These are phyloP conservation scores for Aphidius ervi DNA, from an alignment of 1,140 invertebrate species.

Conservation along the genomic window DNA sequence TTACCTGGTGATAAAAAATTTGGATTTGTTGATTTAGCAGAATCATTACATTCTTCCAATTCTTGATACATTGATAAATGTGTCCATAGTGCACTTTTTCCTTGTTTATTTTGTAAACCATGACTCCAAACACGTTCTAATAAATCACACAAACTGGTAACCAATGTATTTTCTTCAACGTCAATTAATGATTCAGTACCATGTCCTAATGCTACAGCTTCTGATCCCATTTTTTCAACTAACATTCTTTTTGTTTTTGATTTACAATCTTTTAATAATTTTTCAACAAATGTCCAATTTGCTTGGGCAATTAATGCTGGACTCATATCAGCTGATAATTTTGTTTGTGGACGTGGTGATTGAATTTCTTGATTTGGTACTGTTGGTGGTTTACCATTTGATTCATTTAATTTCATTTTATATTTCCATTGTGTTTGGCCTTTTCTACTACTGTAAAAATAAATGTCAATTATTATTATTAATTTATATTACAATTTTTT, in stretches of 20 bases:
- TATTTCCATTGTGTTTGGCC: slow-evolving; percentile 52
- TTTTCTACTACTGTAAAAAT: slow-evolving; percentile 40
- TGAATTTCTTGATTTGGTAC: slow-evolving; percentile 44
- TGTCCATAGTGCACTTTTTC: slow-evolving; percentile 92
- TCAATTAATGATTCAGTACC: slow-evolving; percentile 59
- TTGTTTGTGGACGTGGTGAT: slow-evolving; percentile 51
- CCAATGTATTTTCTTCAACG: slow-evolving; percentile 94
- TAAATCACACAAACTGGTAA: slow-evolving; percentile 95
- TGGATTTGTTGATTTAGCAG: slow-evolving; percentile 71
- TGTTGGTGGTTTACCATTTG: slow-evolving; percentile 42
- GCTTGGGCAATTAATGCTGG: slow-evolving; percentile 90
- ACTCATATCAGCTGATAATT: slow-evolving; percentile 60
- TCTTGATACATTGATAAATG: slow-evolving; percentile 88
- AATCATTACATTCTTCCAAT: slow-evolving; percentile 73
- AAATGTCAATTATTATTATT: slow-evolving; percentile 6
- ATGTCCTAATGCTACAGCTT: slow-evolving; percentile 81
- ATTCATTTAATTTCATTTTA: slow-evolving; percentile 50
- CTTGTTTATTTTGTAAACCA: slow-evolving; percentile 91
- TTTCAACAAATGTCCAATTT: slow-evolving; percentile 98
- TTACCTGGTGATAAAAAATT: slow-evolving; percentile 80
- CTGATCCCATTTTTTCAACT: slow-evolving; percentile 95
- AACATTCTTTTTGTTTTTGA: slow-evolving; percentile 95
- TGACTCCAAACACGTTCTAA: slow-evolving; percentile 98
- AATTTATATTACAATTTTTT: background rate
- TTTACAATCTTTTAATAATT: slow-evolving; percentile 90